Evolutionary conservation across 2,888 invertebrate genomes (phyloP).

Genomic region (Scaptomyza polygonia): DNA sequence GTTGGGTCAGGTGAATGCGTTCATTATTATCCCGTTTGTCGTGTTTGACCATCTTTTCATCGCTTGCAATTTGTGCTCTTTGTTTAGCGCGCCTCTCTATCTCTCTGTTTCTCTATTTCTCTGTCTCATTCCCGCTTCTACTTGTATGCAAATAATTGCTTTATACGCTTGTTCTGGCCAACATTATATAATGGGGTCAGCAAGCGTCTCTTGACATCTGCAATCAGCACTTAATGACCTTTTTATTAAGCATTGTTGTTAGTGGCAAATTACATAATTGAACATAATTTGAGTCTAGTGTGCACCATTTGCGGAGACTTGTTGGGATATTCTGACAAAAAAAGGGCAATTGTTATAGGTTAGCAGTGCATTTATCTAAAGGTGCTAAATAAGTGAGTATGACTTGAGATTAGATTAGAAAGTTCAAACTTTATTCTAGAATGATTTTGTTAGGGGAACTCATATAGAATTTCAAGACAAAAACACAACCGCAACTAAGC

Average conservation of each 20-base stretch:
- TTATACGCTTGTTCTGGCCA: conserved; percentile 63
- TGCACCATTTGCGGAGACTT: conserved; percentile 30
- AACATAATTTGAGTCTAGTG: conserved; percentile 47
- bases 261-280: conserved; percentile 55
- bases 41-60: conserved; percentile 36
- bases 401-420: no score
- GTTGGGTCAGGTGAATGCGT: conserved; percentile 31
- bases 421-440: no score
- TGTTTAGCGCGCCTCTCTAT: conserved; percentile 42
- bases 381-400: no score
- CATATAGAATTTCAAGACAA: conserved; percentile 4
- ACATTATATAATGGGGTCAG: conserved; percentile 49
- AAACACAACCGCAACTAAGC: conserved; percentile 9
- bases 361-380: not conserved
- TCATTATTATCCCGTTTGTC: conserved; percentile 34
- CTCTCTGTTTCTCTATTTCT: not conserved
- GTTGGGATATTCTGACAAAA: not conserved
- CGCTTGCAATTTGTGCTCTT: conserved; percentile 66
- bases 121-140: conserved; percentile 11
- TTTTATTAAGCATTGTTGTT: conserved; percentile 26
- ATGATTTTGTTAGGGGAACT: no score
- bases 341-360: not conserved
- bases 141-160: conserved; percentile 75
- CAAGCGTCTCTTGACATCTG: conserved; percentile 43
- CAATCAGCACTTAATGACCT: conserved; percentile 65